Conservation (phyloP, 1,140 invertebrate species). For the Drosophila seguyi region DNA sequence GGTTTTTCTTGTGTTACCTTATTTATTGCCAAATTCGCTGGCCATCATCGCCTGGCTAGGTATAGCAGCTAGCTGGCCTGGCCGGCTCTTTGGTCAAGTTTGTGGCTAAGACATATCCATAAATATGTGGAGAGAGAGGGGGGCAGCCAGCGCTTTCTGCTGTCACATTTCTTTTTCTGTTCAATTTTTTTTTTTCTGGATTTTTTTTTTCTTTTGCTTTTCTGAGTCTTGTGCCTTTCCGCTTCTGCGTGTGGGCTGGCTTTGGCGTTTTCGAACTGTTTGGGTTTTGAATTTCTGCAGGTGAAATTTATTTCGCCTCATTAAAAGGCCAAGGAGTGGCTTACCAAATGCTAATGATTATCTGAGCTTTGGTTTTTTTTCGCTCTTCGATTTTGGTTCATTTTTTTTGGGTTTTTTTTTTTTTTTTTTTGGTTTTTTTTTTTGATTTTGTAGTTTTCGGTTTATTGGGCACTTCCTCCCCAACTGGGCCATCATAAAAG, state of each 20-base stretch:
- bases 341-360: slow-evolving; percentile 42
- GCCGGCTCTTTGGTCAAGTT: slow-evolving; percentile 40
- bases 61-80: not conserved
- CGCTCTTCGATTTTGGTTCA: slow-evolving; percentile 3
- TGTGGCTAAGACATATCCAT: slow-evolving; percentile 38
- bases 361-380: not conserved
- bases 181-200: not conserved
- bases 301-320: slow-evolving; percentile 69
- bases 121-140: slow-evolving; percentile 16
- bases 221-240: slow-evolving; percentile 7
- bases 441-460: slow-evolving; percentile 12
- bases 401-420: slow-evolving; percentile 5
- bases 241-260: slow-evolving; percentile 13
- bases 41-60: slow-evolving; percentile 16
- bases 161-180: slow-evolving; percentile 71
- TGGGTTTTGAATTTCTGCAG: slow-evolving; percentile 63
- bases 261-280: slow-evolving; percentile 23
- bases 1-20: slow-evolving; percentile 27
- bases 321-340: slow-evolving; percentile 60
- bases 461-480: slow-evolving; percentile 48
- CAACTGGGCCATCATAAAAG: slow-evolving; percentile 34
- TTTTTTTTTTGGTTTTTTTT: not conserved
- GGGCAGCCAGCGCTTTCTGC: slow-evolving; percentile 58
- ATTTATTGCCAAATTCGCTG: slow-evolving; percentile 47
- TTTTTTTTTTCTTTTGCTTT: slow-evolving; percentile 6